Evolutionary conservation across 2,113 vertebrate genomes (phyloP), one percentile per base, ranked within the genome.

Genomic region (Danionella cerebrum): DNA sequence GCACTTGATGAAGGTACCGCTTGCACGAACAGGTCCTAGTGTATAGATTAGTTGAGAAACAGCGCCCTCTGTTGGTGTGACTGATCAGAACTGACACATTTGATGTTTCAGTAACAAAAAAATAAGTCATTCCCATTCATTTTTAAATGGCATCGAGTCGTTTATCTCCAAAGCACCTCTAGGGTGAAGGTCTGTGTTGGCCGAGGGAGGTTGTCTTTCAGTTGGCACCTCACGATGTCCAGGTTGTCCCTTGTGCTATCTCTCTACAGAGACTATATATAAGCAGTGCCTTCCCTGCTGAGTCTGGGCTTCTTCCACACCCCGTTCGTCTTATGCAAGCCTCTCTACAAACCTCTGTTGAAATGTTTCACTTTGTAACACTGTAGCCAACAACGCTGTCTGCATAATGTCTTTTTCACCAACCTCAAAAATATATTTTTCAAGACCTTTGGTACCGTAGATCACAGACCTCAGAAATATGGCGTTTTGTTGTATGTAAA

Each of bases 261-360:
- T 74, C 54, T 73, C 41, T 68, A 69, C 13, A 48, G 70, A 72
- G 72, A 76, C 36, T 55, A 76, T 71, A 25, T 62, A n/a, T n/a
- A n/a, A n/a, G n/a, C n/a, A 75, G 80, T 82, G 80, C 80, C 80
- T 82, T 79, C 67, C 54, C 64, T 74, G 72, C 50, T 72, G 71
- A 70, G 69, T 73, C 73, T 65, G 73, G 74, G 69, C 48, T 65
- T 65, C 52, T 45, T 45, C 51, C 58, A 27, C n/a, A 16, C 52
- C 53, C 53, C 54, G 31, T 70, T 45, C 44, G 71, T 79, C 76
- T 75, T 82, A 82, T 82, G 80, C 80, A 82, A 82, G 70, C 70
- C 67, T 82, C 79, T 78, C 67, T 82, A 78, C 69, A 76, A 72
- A 67, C 70, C 75, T 66, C 70, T 70, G 53, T 71, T 54, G 58